Evolutionary conservation across 2,113 vertebrate species (phyloP).

Genomic region (Redunca redunca): DNA sequence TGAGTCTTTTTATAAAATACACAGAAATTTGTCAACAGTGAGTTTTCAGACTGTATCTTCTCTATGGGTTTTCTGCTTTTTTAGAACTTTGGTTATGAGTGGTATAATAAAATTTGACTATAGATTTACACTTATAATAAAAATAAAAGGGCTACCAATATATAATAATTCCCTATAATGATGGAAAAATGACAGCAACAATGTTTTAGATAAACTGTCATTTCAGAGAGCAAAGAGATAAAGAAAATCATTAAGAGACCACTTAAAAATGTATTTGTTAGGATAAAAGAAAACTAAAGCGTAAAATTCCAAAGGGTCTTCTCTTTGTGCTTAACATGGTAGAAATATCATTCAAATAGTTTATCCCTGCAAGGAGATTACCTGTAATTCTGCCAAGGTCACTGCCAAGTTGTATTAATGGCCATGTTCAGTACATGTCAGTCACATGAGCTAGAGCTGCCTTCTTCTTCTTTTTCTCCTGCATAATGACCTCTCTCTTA

Average conservation of each 20-base stretch:
- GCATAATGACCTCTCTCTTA: conserved; percentile 47
- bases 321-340: background rate
- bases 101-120: background rate
- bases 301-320: conserved; percentile 18
- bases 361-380: conserved; percentile 56
- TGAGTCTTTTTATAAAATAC: background rate
- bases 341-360: conserved; percentile 61
- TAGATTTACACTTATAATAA: conserved; percentile 20
- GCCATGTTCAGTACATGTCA: conserved; percentile 9
- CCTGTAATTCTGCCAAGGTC: conserved; percentile 63
- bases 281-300: conserved; percentile 56
- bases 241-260: background rate
- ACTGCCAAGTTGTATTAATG: conserved; percentile 69
- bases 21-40: background rate
- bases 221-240: conserved; percentile 5
- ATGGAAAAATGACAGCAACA: background rate
- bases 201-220: background rate
- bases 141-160: conserved; percentile 46
- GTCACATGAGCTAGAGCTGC: conserved; percentile 55
- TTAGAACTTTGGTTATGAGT: conserved; percentile 15
- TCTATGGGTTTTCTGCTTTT: background rate
- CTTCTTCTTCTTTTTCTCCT: conserved; percentile 24
- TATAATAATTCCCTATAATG: background rate
- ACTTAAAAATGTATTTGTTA: conserved; percentile 43
- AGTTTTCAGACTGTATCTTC: background rate